These are phyloP conservation scores for Misgurnus anguillicaudatus DNA, from an alignment of 2,113 vertebrate genomes.

Conservation along the genomic window DNA sequence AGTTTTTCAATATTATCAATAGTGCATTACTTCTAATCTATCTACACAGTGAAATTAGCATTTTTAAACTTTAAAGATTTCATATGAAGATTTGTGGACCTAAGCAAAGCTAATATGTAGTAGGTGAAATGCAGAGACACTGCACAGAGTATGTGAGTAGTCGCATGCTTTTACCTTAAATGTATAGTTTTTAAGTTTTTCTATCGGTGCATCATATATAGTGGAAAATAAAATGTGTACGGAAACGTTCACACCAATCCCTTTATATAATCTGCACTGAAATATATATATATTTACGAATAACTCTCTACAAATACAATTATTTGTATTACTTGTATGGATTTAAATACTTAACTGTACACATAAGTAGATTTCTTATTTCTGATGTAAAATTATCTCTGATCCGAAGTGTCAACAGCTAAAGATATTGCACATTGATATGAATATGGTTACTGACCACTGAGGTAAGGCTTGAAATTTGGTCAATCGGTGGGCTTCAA, in stretches of 20 bases:
- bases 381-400: not conserved
- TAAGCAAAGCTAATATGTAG: not conserved
- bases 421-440: constrained; percentile 64
- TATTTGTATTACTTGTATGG: not conserved
- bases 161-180: too few species aligned
- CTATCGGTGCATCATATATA: too few species aligned
- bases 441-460: constrained; percentile 47
- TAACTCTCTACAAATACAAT: not conserved
- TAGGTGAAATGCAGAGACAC: not conserved
- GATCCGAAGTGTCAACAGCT: not conserved
- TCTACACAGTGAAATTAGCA: not conserved
- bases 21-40: not conserved
- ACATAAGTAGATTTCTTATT: too few species aligned
- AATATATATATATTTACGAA: constrained; percentile 2
- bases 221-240: too few species aligned
- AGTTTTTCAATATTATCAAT: not conserved
- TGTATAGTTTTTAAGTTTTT: too few species aligned
- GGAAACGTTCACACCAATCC: too few species aligned
- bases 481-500: constrained; percentile 10
- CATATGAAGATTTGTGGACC: not conserved
- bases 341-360: too few species aligned
- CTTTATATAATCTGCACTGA: too few species aligned
- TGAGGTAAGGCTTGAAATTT: constrained; percentile 53
- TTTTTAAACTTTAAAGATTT: not conserved
- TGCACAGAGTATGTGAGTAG: too few species aligned